phyloP scores from a whole-genome alignment of 2,113 vertebrate genomes.

The Pseudorectes ferrugineus region DNA sequence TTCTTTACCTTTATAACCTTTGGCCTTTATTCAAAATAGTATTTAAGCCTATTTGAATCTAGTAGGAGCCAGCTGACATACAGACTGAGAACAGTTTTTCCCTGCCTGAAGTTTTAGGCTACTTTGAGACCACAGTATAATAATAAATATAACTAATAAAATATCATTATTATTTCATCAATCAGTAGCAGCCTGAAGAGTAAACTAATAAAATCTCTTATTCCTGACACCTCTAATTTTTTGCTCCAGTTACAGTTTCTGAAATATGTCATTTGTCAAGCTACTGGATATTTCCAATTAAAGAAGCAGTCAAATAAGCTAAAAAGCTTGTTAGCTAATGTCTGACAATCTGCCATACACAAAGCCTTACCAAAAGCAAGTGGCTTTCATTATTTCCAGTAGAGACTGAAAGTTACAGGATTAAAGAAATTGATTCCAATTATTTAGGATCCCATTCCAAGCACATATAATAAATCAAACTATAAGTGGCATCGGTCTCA shows the following conservation, averaged over 20 bases:
- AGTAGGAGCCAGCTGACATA: not conserved
- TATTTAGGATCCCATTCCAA: constrained; percentile 33
- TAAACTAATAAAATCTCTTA: not conserved
- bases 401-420: constrained; percentile 19
- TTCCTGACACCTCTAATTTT: not conserved
- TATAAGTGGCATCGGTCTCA: not conserved
- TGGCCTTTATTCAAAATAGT: not conserved
- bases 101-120: not conserved
- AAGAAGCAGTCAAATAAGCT: not conserved
- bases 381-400: constrained; percentile 63
- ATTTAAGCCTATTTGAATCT: not conserved
- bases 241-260: not conserved
- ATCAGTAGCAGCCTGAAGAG: not conserved
- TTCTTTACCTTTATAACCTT: not conserved
- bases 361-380: constrained; percentile 38
- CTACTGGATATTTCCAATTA: constrained; percentile 5
- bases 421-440: constrained; percentile 64
- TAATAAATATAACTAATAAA: not conserved
- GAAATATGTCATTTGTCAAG: not conserved
- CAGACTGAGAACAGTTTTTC: not conserved
- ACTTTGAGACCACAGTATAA: not conserved
- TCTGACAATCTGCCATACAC: not conserved
- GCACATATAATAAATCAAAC: constrained; percentile 32
- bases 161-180: not conserved
- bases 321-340: not conserved